phyloP scores from a whole-genome alignment of 2,113 vertebrate species.

The Grantiella picta region DNA sequence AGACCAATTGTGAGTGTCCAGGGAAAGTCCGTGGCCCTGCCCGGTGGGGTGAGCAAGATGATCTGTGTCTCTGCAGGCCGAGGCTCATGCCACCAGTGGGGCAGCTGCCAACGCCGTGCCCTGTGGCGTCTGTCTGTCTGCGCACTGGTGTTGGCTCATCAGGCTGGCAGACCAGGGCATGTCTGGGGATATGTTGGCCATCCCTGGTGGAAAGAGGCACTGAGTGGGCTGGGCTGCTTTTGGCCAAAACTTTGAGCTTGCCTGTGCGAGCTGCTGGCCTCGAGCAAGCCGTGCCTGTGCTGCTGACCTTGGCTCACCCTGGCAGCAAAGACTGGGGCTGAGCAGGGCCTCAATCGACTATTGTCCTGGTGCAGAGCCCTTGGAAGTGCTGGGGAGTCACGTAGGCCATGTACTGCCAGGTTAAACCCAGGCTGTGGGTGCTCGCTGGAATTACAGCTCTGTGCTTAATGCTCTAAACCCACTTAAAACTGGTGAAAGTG shows the following conservation, averaged over 20 bases:
- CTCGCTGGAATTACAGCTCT: not conserved
- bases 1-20: not conserved
- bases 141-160: not conserved
- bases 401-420: not conserved
- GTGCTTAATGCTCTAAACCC: not conserved
- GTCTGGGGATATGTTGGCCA: not conserved
- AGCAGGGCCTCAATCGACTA: slow-evolving; percentile 20
- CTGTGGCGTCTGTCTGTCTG: slow-evolving; percentile 35
- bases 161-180: not conserved
- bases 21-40: not conserved
- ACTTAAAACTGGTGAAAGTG: not conserved
- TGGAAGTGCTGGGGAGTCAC: not conserved
- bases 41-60: not conserved
- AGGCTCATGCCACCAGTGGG: not conserved
- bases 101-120: not conserved
- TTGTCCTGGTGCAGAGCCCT: slow-evolving; percentile 36
- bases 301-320: slow-evolving; percentile 37
- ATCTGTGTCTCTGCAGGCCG: not conserved
- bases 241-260: not conserved
- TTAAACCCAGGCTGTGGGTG: not conserved
- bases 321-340: not conserved
- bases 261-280: not conserved
- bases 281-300: not conserved
- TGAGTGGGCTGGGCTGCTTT: not conserved
- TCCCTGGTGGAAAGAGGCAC: not conserved